phyloP scores from a whole-genome alignment of 2,888 invertebrate genomes.

The Polymixis lichenea region DNA sequence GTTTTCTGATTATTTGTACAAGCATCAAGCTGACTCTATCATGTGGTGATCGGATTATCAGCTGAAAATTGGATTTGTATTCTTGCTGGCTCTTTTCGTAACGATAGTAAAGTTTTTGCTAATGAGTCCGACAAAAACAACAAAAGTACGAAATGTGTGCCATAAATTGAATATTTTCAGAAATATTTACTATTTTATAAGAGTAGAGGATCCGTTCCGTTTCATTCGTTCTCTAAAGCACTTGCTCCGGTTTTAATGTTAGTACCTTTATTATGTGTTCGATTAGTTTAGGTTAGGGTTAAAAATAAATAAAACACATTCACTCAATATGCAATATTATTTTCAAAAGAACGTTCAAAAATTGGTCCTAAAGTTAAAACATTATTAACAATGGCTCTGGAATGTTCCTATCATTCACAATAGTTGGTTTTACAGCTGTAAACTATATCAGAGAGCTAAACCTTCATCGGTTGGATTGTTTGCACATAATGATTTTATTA shows the following conservation, averaged over 20 bases:
- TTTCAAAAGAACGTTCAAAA: slow-evolving; percentile 91
- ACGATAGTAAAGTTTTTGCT: slow-evolving; percentile 28
- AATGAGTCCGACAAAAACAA: slow-evolving; percentile 35
- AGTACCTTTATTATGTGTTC: slow-evolving; percentile 37
- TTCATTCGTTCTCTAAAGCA: slow-evolving; percentile 76
- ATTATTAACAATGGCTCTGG: slow-evolving; percentile 91
- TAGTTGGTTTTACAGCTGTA: slow-evolving; percentile 79
- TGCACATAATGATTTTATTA: slow-evolving; percentile 59
- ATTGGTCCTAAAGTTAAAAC: slow-evolving; percentile 91
- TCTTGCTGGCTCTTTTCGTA: slow-evolving; percentile 37
- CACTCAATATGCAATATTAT: slow-evolving; percentile 90
- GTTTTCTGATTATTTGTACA: slow-evolving; percentile 88
- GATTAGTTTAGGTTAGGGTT: slow-evolving; percentile 43
- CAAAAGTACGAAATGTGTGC: slow-evolving; percentile 66
- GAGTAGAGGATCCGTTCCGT: slow-evolving; percentile 5
- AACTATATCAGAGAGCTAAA: slow-evolving; percentile 82
- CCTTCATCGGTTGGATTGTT: slow-evolving; percentile 63
- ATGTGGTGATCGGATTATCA: slow-evolving; percentile 86
- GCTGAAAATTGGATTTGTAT: slow-evolving; percentile 25
- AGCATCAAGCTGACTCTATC: slow-evolving; percentile 91
- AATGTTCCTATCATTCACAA: slow-evolving; percentile 87
- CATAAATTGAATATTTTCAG: slow-evolving; percentile 63
- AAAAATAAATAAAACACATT: slow-evolving; percentile 74
- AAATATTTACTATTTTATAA: slow-evolving; percentile 30
- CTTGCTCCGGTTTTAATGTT: slow-evolving; percentile 75